phyloP scores from a whole-genome alignment of 1,140 invertebrate species.

The Choristoneura fumiferana region DNA sequence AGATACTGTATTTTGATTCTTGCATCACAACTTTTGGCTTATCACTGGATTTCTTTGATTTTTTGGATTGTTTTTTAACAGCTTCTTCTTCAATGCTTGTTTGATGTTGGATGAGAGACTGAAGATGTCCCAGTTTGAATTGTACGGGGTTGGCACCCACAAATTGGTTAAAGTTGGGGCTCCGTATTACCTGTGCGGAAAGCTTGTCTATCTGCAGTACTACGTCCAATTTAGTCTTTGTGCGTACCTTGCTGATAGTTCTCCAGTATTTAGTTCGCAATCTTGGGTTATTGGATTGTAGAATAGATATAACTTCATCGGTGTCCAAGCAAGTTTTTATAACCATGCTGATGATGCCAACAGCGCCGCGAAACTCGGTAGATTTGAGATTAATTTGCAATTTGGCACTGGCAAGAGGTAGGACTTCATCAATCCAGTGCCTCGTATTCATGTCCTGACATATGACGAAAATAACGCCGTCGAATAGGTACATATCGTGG shows the following conservation, averaged over 20 bases:
- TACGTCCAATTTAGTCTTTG: constrained; percentile 47
- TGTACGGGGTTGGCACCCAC: constrained; percentile 39
- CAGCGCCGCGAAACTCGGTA: constrained; percentile 61
- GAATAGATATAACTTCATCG: constrained; percentile 47
- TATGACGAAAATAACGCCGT: constrained; percentile 68
- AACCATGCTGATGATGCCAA: constrained; percentile 62
- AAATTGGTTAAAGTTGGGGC: constrained; percentile 42
- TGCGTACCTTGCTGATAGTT: constrained; percentile 51
- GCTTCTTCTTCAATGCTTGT: constrained; percentile 37
- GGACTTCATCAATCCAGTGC: constrained; percentile 46
- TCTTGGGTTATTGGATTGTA: constrained; percentile 63
- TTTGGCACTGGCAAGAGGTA: constrained; percentile 38
- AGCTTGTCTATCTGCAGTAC: constrained; percentile 66
- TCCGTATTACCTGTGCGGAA: constrained; percentile 57
- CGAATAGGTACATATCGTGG: constrained; percentile 63
- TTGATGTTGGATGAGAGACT: constrained; percentile 48
- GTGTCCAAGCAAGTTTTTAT: constrained; percentile 44
- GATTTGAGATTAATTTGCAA: constrained; percentile 46
- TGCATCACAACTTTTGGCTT: constrained; percentile 8
- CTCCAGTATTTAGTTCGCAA: constrained; percentile 65
- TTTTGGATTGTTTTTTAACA: constrained; percentile 21
- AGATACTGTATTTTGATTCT: background rate
- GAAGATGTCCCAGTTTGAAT: constrained; percentile 60
- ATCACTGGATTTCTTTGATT: constrained; percentile 16
- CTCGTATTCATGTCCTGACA: constrained; percentile 46